These are phyloP conservation scores for Dasyprocta punctata DNA, from an alignment of 2,113 vertebrate species.

Conservation along the genomic window DNA sequence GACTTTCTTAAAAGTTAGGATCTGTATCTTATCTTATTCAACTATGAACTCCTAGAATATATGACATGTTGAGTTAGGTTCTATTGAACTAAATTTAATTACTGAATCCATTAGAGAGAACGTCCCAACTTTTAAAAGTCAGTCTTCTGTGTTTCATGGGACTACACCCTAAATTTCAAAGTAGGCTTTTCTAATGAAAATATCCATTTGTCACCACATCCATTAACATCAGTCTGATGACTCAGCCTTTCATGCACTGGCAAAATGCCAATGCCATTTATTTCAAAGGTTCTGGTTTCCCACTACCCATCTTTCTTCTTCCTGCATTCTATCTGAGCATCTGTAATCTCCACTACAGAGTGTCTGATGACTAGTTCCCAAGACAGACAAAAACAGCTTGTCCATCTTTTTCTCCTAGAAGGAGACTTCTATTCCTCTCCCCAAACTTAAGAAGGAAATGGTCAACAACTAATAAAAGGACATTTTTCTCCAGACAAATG, in stretches of 20 bases:
- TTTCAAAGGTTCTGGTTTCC: constrained; percentile 27
- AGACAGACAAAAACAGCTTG: neutral
- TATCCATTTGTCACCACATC: neutral
- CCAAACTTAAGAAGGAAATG: neutral
- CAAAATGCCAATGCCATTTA: neutral
- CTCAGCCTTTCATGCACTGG: neutral
- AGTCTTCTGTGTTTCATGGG: neutral
- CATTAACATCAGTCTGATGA: neutral
- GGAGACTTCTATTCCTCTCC: neutral
- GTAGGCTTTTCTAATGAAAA: neutral
- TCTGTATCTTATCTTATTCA: neutral
- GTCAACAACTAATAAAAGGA: constrained; percentile 16
- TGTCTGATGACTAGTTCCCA: neutral
- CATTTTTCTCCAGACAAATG: neutral
- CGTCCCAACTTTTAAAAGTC: neutral
- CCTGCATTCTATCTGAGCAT: neutral
- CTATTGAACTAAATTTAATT: constrained; percentile 42
- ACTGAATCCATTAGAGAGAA: neutral
- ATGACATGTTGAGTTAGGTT: neutral
- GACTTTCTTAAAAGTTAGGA: constrained; percentile 26
- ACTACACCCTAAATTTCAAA: neutral
- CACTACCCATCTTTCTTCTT: neutral
- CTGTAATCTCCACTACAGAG: neutral
- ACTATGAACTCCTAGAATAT: neutral
- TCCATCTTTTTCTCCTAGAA: neutral